Evolutionary conservation across 2,888 invertebrate species (phyloP), one percentile per base, ranked within the genome.

Genomic region (Tenthredo notha): DNA sequence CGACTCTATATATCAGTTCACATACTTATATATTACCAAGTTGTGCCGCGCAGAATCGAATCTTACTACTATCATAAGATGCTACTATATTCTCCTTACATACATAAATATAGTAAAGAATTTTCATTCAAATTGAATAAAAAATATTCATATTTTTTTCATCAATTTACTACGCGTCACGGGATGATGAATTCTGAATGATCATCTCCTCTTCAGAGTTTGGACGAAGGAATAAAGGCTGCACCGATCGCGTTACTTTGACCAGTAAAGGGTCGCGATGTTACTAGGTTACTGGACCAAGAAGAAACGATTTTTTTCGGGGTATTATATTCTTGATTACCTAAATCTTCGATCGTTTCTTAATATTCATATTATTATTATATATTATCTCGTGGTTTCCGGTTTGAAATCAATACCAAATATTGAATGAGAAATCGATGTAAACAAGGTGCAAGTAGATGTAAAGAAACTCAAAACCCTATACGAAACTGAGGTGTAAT

Each of bases 221-320:
- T 18, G 6, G 18, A n/a, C 54, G 4, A 7, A 54, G n/a, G 18
- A 12, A 77, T 37, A 77, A 18, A 50, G 54, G 43, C 43, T 33
- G 29, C 50, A 77, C 77, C 0, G 77, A 77, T 54, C n/a, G 54
- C 9, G 18, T 33, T 25, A 74, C 40, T 40, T 70, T 43, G 40
- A 12, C 12, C 29, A 33, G 18, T 33, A 5, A 4, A 15, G 67
- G 33, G 33, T 25, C 33, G 54, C 29, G n/a, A 74, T 43, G 25
- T 74, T 74, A 74, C 3, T 40, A 25, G 18, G 89, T 92, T 91
- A 91, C 88, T 91, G 90, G 90, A 91, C 91, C 91, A 91, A 90
- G 87, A 90, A 90, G 15, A 47, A 85, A 86, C 89, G 87, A 89
- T 89, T 90, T 87, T 87, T 87, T 84, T 33, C 29, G 29, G 29